These are phyloP conservation scores for Microplitis manilae DNA, from an alignment of 2,888 invertebrate species.

Conservation along the genomic window DNA sequence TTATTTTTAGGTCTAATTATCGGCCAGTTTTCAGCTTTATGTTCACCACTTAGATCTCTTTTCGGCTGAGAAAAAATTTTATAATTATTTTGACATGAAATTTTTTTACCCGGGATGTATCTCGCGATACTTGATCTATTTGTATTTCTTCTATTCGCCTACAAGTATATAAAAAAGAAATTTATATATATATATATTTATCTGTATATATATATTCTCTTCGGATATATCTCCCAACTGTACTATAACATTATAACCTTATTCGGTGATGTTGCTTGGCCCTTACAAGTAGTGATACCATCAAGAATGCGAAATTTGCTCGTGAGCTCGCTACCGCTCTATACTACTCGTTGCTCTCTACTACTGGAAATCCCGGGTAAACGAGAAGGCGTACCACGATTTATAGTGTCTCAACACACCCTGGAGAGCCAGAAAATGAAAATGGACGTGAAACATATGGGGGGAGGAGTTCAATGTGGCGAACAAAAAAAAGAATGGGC, in stretches of 20 bases:
- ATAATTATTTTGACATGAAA: too few relatives aligned
- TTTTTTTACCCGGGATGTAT: not conserved
- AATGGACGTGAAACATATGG: conserved; percentile 34
- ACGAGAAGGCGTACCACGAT: conserved; percentile 32
- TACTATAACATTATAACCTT: conserved; percentile 19
- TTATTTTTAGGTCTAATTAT: too few relatives aligned
- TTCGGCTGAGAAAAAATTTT: too few relatives aligned
- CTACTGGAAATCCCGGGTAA: conserved; percentile 26
- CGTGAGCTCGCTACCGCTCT: conserved; percentile 12
- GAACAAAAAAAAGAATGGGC: conserved; percentile 10
- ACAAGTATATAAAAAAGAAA: not conserved
- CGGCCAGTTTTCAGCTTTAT: too few relatives aligned
- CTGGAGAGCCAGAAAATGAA: conserved; percentile 33
- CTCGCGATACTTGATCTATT: conserved; percentile 22
- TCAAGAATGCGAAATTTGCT: conserved; percentile 33
- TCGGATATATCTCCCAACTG: conserved; percentile 12
- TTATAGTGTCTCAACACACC: conserved; percentile 35
- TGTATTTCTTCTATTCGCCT: conserved; percentile 4
- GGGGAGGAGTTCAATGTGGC: conserved; percentile 13
- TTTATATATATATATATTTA: not conserved
- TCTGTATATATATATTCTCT: not conserved
- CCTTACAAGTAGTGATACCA: conserved; percentile 29
- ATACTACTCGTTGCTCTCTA: not conserved
- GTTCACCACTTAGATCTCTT: too few relatives aligned
- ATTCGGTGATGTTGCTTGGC: conserved; percentile 26